Conservation (phyloP, 2,797 vertebrate species). For the Chiloscyllium punctatum region DNA sequence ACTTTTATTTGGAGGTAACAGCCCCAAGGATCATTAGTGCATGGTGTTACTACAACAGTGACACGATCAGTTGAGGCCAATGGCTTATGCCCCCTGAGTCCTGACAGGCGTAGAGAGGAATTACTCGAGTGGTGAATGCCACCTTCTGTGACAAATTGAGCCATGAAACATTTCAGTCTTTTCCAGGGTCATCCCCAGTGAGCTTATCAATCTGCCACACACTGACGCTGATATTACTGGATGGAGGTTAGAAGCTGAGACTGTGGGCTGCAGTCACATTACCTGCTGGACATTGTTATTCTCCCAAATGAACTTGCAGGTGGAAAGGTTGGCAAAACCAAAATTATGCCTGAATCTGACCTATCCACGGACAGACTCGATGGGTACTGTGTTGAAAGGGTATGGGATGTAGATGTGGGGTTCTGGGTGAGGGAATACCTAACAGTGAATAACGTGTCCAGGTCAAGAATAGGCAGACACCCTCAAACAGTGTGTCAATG, state of each 20-base stretch:
- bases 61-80: neutral
- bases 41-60: neutral
- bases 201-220: neutral
- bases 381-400: neutral
- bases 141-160: neutral
- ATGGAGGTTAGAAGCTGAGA: neutral
- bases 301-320: too few relatives aligned
- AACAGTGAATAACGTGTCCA: too few relatives aligned
- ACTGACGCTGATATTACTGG: neutral
- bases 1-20: neutral
- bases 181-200: neutral
- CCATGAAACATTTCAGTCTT: neutral
- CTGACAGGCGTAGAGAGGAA: neutral
- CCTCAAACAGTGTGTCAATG: too few relatives aligned
- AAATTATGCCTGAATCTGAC: neutral
- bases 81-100: neutral
- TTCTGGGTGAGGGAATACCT: too few relatives aligned
- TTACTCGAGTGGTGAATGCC: neutral
- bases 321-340: too few relatives aligned
- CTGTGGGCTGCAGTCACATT: neutral
- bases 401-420: too few relatives aligned
- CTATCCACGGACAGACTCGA: too few relatives aligned
- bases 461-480: too few relatives aligned
- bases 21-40: too few relatives aligned
- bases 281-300: too few relatives aligned